phyloP scores from a whole-genome alignment of 2,113 vertebrate species.

The Hydropotes inermis region DNA sequence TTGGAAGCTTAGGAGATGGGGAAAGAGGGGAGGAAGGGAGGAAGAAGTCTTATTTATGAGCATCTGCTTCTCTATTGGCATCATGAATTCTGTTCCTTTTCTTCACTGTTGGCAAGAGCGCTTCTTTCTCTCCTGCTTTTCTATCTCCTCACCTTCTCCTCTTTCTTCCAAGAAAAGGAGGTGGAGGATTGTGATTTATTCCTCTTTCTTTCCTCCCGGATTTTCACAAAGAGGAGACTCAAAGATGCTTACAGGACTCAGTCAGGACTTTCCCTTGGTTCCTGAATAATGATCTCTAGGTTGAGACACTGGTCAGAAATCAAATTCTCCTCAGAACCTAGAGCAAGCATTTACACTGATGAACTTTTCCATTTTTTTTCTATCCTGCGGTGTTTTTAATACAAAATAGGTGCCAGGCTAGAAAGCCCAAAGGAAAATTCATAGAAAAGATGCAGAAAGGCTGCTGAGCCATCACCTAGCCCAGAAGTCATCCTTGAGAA shows the following conservation, averaged over 20 bases:
- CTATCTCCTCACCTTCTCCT: neutral
- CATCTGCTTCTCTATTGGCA: neutral
- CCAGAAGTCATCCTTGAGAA: neutral
- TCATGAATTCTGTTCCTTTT: neutral
- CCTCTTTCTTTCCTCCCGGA: neutral
- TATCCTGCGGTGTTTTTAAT: neutral
- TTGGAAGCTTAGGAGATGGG: neutral
- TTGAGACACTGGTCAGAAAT: neutral
- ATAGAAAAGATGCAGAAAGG: neutral
- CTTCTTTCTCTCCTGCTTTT: neutral
- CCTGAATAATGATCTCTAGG: neutral
- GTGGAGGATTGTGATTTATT: neutral
- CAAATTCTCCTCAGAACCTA: neutral
- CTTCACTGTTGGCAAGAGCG: neutral
- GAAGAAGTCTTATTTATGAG: neutral
- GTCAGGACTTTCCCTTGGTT: neutral
- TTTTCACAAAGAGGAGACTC: neutral
- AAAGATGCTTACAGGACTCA: neutral
- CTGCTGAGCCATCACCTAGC: neutral
- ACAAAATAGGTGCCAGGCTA: neutral
- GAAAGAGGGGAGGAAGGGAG: neutral
- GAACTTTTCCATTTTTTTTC: neutral
- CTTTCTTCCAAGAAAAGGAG: neutral
- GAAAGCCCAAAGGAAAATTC: neutral
- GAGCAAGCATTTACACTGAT: neutral